A percentile compares a stretch with the other conserved stretches of the same genome.
Evolutionary conservation across 1,140 invertebrate genomes (phyloP).

Genomic region (Dinothrombium tinctorium): DNA sequence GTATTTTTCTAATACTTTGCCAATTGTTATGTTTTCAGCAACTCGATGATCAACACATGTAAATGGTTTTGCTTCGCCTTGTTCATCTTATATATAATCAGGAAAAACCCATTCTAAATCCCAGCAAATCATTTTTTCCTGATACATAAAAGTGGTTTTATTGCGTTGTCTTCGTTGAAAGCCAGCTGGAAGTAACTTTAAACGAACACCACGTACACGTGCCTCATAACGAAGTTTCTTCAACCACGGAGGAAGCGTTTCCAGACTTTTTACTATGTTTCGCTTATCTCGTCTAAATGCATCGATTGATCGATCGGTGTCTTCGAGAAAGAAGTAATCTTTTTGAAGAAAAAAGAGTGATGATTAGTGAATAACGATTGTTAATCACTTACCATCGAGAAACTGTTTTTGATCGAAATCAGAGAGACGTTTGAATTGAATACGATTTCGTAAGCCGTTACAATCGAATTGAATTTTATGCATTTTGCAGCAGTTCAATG

Average conservation of each 20-base stretch:
- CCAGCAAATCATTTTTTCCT: slow-evolving; percentile 3
- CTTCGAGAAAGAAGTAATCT: slow-evolving; percentile 6
- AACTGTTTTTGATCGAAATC: background rate
- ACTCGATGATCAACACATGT: background rate
- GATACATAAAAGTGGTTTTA: slow-evolving; percentile 4
- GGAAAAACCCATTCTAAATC: slow-evolving; percentile 5
- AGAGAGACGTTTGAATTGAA: background rate
- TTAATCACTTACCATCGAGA: too few species aligned
- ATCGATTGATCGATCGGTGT: background rate
- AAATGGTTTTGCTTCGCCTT: background rate
- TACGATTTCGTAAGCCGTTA: slow-evolving; percentile 3
- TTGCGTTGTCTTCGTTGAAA: background rate
- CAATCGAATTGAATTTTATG: slow-evolving; percentile 4
- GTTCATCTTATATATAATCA: background rate
- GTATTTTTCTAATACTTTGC: background rate
- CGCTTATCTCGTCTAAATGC: background rate
- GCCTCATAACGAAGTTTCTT: background rate
- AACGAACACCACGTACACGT: background rate
- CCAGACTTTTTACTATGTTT: background rate
- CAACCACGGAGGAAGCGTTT: background rate
- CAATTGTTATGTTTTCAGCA: background rate
- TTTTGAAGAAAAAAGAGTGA: background rate
- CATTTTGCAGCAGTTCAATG: slow-evolving; percentile 3
- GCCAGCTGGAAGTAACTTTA: slow-evolving; percentile 1
- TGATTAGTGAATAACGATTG: background rate